These are phyloP conservation scores for Dysmachus trigonus DNA, from an alignment of 2,888 invertebrate genomes.

Conservation along the genomic window DNA sequence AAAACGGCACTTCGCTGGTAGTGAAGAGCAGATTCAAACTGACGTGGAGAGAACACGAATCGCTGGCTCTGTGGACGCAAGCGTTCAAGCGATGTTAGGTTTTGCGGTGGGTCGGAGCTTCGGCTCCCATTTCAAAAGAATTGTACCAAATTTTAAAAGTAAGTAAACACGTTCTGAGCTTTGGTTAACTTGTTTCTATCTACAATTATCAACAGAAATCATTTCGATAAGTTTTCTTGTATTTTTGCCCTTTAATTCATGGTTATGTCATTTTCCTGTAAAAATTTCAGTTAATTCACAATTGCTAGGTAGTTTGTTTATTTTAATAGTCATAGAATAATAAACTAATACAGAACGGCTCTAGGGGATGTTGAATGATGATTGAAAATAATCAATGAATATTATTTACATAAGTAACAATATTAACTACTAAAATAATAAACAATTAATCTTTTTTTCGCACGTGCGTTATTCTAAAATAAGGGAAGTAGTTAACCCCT, in stretches of 20 bases:
- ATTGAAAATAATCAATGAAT: too few species aligned
- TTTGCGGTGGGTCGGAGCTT: background rate
- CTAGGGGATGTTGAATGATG: too few species aligned
- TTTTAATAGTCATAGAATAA: too few species aligned
- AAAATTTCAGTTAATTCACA: background rate
- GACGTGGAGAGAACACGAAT: background rate
- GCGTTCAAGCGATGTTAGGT: background rate
- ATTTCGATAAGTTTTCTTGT: too few species aligned
- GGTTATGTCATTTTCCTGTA: background rate
- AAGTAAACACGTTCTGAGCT: background rate
- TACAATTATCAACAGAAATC: too few species aligned
- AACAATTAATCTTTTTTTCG: too few species aligned
- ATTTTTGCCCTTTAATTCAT: background rate
- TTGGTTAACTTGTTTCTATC: background rate
- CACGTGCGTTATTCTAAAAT: too few species aligned
- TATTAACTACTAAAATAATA: too few species aligned
- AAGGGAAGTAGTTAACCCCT: too few species aligned
- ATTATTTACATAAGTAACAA: too few species aligned
- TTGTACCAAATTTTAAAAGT: background rate
- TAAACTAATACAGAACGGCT: too few species aligned
- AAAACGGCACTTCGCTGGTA: background rate
- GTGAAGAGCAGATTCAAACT: background rate
- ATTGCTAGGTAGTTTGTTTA: background rate
- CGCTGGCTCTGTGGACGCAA: background rate
- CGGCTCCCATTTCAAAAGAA: background rate